Conservation (phyloP, 2,113 vertebrate genomes). For the Rhinolophus ferrumequinum region DNA sequence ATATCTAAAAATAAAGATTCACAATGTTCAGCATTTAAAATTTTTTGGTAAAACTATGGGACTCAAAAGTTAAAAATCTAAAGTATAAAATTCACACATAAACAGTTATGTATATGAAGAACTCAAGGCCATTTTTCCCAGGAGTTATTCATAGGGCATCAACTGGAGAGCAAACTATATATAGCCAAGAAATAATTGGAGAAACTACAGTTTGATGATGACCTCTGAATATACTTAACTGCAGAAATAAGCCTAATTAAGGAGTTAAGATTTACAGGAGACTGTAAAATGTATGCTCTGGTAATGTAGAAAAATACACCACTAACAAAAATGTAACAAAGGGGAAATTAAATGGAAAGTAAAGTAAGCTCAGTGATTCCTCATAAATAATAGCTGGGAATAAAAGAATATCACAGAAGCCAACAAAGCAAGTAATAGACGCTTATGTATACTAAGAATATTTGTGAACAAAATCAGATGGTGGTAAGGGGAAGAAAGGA, state of each 20-base stretch:
- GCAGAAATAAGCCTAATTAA: background rate
- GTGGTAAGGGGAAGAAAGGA: background rate
- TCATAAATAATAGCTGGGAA: background rate
- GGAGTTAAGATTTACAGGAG: background rate
- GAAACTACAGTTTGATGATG: background rate
- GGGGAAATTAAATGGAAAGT: background rate
- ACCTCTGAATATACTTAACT: background rate
- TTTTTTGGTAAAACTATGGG: background rate
- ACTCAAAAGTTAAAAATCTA: background rate
- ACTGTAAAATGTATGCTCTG: background rate
- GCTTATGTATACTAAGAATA: background rate
- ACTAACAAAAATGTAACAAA: background rate
- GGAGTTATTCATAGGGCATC: background rate
- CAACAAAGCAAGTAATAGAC: background rate
- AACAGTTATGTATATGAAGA: background rate
- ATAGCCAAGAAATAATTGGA: background rate
- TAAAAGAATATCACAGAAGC: background rate
- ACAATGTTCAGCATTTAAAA: background rate
- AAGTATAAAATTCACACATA: background rate
- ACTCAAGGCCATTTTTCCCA: background rate
- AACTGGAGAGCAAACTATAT: background rate
- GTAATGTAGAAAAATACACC: background rate
- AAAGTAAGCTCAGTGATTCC: background rate
- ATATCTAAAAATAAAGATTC: background rate
- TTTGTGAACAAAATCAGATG: background rate